These are phyloP conservation scores for Kobus ellipsiprymnus DNA, from an alignment of 2,113 vertebrate species.

Conservation along the genomic window DNA sequence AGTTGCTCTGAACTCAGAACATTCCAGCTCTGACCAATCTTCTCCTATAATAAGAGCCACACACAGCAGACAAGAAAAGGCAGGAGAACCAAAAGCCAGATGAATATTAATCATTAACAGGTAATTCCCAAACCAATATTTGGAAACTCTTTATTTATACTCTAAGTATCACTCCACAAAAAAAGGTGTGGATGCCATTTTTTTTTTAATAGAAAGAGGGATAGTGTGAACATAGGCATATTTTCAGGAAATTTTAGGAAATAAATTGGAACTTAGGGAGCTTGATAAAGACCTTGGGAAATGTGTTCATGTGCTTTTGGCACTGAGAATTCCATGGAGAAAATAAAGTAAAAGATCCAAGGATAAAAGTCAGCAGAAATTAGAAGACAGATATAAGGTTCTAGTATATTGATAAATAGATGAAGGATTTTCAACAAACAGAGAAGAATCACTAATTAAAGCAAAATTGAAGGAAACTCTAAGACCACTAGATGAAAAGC, in stretches of 20 bases:
- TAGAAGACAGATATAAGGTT: neutral
- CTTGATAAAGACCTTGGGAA: neutral
- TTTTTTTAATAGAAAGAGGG: neutral
- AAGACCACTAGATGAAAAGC: neutral
- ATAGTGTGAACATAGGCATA: neutral
- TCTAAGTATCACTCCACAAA: neutral
- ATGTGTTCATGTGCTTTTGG: neutral
- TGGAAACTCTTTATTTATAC: slow-evolving; percentile 8
- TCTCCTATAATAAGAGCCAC: neutral
- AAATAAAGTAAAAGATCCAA: neutral
- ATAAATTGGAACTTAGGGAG: neutral
- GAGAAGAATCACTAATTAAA: neutral
- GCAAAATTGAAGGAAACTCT: neutral
- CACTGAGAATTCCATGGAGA: neutral
- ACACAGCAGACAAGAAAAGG: neutral
- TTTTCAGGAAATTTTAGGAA: neutral
- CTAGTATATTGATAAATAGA: neutral
- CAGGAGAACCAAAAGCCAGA: neutral
- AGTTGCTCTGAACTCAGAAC: neutral
- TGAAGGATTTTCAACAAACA: neutral
- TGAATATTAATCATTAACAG: neutral
- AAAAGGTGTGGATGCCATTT: neutral
- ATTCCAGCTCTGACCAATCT: neutral
- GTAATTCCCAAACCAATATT: neutral
- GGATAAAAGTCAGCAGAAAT: neutral